A percentile compares a stretch with the other conserved stretches of the same genome.
Evolutionary conservation across 2,797 vertebrate species (phyloP).

Genomic region (Australoheros facetus): DNA sequence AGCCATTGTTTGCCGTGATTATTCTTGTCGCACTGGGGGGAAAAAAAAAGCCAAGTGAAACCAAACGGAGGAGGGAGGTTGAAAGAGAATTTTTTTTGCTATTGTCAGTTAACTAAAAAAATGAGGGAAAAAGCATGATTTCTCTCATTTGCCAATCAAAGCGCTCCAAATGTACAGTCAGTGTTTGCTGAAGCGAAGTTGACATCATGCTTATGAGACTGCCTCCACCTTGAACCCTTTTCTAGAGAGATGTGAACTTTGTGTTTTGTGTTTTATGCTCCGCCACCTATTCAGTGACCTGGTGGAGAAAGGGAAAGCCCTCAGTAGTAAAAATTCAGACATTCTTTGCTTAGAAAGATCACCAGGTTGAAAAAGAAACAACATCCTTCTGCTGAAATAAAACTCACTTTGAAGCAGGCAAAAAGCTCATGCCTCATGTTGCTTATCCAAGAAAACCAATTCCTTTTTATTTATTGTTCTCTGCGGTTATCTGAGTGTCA

Average conservation of each 20-base stretch:
- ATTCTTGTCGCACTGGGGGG: conserved; percentile 67
- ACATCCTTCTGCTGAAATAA: background rate
- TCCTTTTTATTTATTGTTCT: conserved; percentile 4
- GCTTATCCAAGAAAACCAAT: background rate
- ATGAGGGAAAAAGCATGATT: conserved; percentile 10
- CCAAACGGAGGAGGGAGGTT: conserved; percentile 32
- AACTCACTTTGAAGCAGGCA: conserved; percentile 12
- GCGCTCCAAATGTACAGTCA: conserved; percentile 8
- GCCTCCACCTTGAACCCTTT: conserved; percentile 28
- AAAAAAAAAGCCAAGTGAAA: conserved; percentile 42
- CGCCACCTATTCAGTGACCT: background rate
- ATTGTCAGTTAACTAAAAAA: background rate
- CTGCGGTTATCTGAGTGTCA: conserved; percentile 28
- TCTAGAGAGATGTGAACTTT: background rate
- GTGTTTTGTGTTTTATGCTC: background rate
- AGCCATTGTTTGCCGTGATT: conserved; percentile 91
- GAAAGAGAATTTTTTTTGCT: conserved; percentile 28
- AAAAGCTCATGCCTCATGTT: background rate
- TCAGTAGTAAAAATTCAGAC: conserved; percentile 6
- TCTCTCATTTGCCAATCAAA: conserved; percentile 62
- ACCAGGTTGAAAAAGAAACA: background rate
- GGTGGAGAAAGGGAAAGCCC: background rate
- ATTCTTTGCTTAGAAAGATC: background rate
- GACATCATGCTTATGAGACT: conserved; percentile 25
- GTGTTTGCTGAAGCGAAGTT: conserved; percentile 19